phyloP scores from a whole-genome alignment of 2,113 vertebrate species.

The Centropus unirufus region DNA sequence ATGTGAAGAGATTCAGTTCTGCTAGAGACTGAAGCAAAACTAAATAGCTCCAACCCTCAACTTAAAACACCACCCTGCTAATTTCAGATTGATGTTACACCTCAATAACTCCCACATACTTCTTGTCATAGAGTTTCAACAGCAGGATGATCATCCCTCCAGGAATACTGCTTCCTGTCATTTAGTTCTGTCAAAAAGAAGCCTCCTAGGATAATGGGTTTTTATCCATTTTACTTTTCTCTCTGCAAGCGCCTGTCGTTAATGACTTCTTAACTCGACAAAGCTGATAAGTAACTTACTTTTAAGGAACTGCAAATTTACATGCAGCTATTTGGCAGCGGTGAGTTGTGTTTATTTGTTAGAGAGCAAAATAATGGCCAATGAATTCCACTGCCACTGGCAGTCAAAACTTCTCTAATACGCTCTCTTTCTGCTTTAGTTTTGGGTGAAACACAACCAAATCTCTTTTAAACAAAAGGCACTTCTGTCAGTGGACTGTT shows the following conservation, averaged over 20 bases:
- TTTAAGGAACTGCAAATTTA: conserved; percentile 44
- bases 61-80: neutral
- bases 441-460: conserved; percentile 28
- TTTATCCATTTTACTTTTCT: neutral
- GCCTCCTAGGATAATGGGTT: neutral
- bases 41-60: accelerated
- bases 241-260: conserved; percentile 38
- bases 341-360: conserved; percentile 51
- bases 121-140: neutral
- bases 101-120: neutral
- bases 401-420: conserved; percentile 37
- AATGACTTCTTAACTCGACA: conserved; percentile 35
- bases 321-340: conserved; percentile 54
- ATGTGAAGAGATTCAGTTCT: neutral
- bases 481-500: conserved; percentile 66
- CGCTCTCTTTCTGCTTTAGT: conserved; percentile 26
- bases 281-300: conserved; percentile 47
- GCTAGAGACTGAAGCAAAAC: neutral
- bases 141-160: conserved; percentile 10
- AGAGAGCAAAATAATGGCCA: conserved; percentile 51
- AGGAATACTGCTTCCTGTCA: conserved; percentile 29
- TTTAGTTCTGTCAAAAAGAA: conserved; percentile 39
- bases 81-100: neutral
- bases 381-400: conserved; percentile 5
- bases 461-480: conserved; percentile 63